Percentiles rank a stretch among this genome's conserved stretches.
These are phyloP conservation scores for Donacobius atricapilla DNA, from an alignment of 2,113 vertebrate genomes.

Conservation along the genomic window DNA sequence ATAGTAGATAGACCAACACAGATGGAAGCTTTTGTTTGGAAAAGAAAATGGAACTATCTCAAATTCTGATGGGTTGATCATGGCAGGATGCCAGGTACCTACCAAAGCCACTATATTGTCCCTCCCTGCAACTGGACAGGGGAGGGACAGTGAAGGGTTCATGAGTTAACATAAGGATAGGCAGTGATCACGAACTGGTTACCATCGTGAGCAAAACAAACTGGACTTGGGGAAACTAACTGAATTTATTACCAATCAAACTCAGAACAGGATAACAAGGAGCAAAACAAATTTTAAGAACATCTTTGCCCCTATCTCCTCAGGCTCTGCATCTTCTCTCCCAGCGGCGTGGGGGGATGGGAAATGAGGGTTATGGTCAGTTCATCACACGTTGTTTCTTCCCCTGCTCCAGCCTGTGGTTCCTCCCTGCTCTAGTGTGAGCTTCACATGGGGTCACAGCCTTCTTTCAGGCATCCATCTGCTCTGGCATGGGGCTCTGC, in stretches of 20 bases:
- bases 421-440: neutral
- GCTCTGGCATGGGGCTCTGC: neutral
- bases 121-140: neutral
- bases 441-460: neutral
- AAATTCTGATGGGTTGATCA: neutral
- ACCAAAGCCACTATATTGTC: neutral
- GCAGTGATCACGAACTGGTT: neutral
- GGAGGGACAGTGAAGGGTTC: neutral
- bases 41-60: neutral
- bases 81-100: neutral
- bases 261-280: neutral
- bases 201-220: neutral
- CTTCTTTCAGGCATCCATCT: neutral
- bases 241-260: neutral
- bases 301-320: neutral
- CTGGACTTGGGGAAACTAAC: accelerated
- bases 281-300: neutral
- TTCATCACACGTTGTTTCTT: neutral
- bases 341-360: neutral
- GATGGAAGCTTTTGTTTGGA: neutral
- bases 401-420: neutral
- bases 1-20: neutral
- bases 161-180: neutral
- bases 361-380: neutral
- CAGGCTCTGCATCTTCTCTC: neutral